Evolutionary conservation across 2,113 vertebrate genomes (phyloP).

Genomic region (Aphelocoma coerulescens): DNA sequence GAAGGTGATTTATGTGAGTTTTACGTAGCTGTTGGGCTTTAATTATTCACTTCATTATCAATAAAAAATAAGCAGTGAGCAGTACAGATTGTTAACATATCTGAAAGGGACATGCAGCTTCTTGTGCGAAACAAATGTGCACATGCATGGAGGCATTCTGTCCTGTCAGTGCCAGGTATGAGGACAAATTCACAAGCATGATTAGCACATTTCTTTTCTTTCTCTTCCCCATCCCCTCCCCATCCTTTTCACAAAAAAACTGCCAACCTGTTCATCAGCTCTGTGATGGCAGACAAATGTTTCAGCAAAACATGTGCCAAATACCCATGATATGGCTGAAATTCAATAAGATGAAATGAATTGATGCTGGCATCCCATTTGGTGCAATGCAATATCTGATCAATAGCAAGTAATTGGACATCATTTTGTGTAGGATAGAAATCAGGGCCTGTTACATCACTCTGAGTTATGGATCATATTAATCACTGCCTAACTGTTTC

Average conservation of each 20-base stretch:
- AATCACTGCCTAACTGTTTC: constrained; percentile 73
- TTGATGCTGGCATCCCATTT: constrained; percentile 61
- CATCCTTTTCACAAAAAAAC: constrained; percentile 52
- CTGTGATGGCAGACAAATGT: constrained; percentile 72
- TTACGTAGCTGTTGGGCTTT: constrained; percentile 66
- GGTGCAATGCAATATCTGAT: constrained; percentile 65
- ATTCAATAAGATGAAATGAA: constrained; percentile 73
- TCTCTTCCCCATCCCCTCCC: not conserved
- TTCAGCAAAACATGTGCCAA: constrained; percentile 72
- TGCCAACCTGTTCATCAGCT: constrained; percentile 74
- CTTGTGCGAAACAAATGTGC: not conserved
- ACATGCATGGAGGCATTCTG: not conserved
- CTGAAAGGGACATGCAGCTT: constrained; percentile 19
- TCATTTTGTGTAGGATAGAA: constrained; percentile 54
- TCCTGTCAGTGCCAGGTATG: constrained; percentile 3
- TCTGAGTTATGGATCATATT: constrained; percentile 71
- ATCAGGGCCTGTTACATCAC: constrained; percentile 55
- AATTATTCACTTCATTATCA: constrained; percentile 80
- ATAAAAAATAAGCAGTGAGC: constrained; percentile 72
- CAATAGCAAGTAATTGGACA: constrained; percentile 75
- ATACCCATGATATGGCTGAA: constrained; percentile 73
- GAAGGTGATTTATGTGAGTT: constrained; percentile 70
- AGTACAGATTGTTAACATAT: constrained; percentile 43
- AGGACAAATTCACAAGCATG: constrained; percentile 45
- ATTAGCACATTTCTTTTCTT: constrained; percentile 42